Percentiles rank a stretch among this genome's conserved stretches.
Conservation (phyloP, 2,113 vertebrate genomes). For the Lepisosteus osseus region DNA sequence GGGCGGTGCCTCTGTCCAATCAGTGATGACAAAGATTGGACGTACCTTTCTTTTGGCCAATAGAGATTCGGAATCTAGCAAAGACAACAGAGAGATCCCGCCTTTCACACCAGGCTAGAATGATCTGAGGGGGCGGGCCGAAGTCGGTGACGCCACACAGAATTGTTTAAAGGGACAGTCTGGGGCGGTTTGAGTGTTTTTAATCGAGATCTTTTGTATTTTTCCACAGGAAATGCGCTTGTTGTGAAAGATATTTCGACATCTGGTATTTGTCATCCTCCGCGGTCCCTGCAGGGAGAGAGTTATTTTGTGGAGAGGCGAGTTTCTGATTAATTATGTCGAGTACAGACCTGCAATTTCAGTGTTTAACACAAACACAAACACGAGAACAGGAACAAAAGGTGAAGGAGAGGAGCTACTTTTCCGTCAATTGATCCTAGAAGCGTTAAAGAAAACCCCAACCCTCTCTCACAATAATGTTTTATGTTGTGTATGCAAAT, state of each 20-base stretch:
- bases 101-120: neutral
- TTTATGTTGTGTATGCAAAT: too few species aligned
- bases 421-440: too few species aligned
- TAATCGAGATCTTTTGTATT: too few species aligned
- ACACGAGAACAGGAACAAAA: slow-evolving; percentile 43
- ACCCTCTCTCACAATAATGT: too few species aligned
- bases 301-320: too few species aligned
- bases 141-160: slow-evolving; percentile 9
- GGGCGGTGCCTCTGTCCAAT: neutral
- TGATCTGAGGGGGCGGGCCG: slow-evolving; percentile 44
- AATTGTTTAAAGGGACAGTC: slow-evolving; percentile 1
- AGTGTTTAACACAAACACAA: slow-evolving; percentile 42
- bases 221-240: slow-evolving; percentile 13
- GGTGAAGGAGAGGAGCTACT: too few species aligned
- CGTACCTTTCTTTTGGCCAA: too few species aligned
- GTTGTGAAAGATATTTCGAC: slow-evolving; percentile 44
- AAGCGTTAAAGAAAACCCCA: too few species aligned
- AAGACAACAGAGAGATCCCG: neutral
- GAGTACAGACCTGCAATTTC: too few species aligned
- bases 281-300: neutral
- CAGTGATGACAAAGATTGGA: neutral
- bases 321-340: too few species aligned
- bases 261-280: slow-evolving; percentile 55
- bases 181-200: too few species aligned
- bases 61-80: neutral